phyloP scores from a whole-genome alignment of 2,888 invertebrate species.

The Andrena flavipes region DNA sequence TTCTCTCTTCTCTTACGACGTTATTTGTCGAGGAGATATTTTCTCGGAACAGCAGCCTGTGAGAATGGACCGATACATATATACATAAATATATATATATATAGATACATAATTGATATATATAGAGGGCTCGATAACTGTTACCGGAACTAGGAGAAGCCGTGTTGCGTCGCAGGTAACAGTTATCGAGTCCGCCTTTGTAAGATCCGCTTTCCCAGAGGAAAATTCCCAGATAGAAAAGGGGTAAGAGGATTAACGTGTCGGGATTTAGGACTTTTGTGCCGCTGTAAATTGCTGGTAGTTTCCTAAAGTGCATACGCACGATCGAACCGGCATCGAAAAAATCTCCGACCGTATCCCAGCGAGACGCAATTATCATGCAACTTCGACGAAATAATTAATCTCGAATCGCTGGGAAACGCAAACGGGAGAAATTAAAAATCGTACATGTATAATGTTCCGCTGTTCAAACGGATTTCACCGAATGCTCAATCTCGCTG shows the following conservation, averaged over 20 bases:
- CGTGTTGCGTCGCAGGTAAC: conserved; percentile 32
- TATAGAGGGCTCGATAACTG: background rate
- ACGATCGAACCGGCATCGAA: conserved; percentile 15
- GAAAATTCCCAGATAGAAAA: conserved; percentile 54
- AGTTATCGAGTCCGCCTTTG: conserved; percentile 34
- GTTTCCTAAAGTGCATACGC: conserved; percentile 36
- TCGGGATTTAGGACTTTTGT: conserved; percentile 56
- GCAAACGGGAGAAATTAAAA: too few relatives aligned
- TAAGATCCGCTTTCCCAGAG: conserved; percentile 48
- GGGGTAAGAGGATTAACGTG: conserved; percentile 61
- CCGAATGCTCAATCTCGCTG: too few relatives aligned
- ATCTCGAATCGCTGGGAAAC: too few relatives aligned
- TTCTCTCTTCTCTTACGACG: background rate
- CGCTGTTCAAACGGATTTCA: too few relatives aligned
- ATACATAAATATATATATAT: too few relatives aligned
- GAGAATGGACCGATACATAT: background rate
- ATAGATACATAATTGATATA: too few relatives aligned
- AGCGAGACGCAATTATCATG: background rate
- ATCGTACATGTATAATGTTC: too few relatives aligned
- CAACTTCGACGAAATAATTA: background rate
- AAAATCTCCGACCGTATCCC: conserved; percentile 16
- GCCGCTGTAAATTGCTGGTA: conserved; percentile 53
- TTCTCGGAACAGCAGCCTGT: background rate
- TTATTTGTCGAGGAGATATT: conserved; percentile 1
- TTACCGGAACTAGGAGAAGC: background rate